These are phyloP conservation scores for Centropus bengalensis DNA, from an alignment of 2,113 vertebrate genomes.

Conservation along the genomic window DNA sequence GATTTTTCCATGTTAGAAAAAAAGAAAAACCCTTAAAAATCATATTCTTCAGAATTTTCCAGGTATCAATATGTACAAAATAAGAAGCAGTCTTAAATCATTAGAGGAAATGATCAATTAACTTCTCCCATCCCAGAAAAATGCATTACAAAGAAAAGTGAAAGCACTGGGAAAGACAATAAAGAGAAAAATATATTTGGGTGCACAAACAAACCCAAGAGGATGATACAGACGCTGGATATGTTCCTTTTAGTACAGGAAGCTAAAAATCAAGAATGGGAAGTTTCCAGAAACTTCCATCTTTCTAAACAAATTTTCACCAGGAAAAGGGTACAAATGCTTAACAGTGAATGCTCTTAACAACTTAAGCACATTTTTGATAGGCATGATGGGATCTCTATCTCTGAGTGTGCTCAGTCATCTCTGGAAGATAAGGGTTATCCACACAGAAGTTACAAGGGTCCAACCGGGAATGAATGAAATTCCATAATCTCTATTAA, in stretches of 20 bases:
- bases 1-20: not conserved
- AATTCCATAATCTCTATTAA: conserved; percentile 42
- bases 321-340: not conserved
- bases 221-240: not conserved
- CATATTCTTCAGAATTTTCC: not conserved
- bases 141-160: not conserved
- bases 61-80: not conserved
- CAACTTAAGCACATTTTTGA: not conserved
- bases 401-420: not conserved
- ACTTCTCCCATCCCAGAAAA: not conserved
- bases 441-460: not conserved
- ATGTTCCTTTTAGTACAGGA: accelerated
- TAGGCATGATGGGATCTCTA: not conserved
- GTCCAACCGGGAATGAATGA: conserved; percentile 18
- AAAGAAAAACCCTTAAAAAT: not conserved
- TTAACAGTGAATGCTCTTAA: not conserved
- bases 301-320: not conserved
- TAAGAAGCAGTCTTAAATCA: not conserved
- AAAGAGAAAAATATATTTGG: not conserved
- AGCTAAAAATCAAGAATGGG: not conserved
- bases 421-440: not conserved
- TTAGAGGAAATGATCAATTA: not conserved
- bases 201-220: not conserved
- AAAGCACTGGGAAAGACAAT: not conserved
- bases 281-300: not conserved